Conservation (phyloP, 2,113 vertebrate genomes). For the Rhipidura dahli region DNA sequence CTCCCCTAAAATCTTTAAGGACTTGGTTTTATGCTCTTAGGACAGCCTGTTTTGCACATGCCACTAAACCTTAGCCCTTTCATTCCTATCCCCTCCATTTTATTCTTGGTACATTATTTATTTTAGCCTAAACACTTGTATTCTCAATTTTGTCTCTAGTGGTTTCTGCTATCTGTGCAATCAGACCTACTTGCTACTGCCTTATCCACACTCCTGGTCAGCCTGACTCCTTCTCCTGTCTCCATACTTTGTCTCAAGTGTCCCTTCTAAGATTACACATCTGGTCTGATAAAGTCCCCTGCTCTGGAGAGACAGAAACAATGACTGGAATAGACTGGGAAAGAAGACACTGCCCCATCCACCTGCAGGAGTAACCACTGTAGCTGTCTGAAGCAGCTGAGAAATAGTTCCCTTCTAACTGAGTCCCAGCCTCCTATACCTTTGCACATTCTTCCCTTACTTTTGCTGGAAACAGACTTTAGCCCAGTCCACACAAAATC, state of each 20-base stretch:
- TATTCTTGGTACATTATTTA: background rate
- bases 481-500: background rate
- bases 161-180: background rate
- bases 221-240: background rate
- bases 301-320: background rate
- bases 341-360: background rate
- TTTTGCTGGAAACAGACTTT: background rate
- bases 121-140: background rate
- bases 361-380: background rate
- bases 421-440: background rate
- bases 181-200: background rate
- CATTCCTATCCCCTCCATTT: background rate
- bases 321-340: background rate
- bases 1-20: background rate
- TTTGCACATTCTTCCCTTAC: background rate
- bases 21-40: background rate
- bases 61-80: background rate
- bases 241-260: background rate
- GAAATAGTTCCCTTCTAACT: accelerated
- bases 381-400: background rate
- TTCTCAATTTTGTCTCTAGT: background rate
- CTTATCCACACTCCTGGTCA: background rate
- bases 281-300: background rate
- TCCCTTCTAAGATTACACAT: background rate
- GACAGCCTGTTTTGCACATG: background rate